Evolutionary conservation across 2,113 vertebrate species (phyloP).

Genomic region (Platichthys stellatus): DNA sequence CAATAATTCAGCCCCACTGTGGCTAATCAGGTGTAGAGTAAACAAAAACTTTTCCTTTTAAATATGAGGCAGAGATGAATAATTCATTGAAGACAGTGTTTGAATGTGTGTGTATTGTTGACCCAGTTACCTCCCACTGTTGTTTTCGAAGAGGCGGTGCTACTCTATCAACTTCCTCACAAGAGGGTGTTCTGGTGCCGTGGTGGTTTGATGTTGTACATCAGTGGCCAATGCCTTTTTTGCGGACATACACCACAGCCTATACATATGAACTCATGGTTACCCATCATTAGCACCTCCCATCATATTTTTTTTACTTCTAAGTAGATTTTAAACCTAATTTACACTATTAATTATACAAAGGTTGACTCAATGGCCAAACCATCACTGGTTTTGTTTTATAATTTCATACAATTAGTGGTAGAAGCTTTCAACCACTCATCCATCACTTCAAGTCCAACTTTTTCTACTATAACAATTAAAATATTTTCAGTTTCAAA

Average conservation of each 20-base stretch:
- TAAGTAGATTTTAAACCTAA: background rate
- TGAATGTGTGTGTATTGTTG: constrained; percentile 37
- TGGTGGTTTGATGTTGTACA: constrained; percentile 7
- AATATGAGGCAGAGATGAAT: constrained; percentile 56
- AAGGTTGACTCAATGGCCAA: too few relatives aligned
- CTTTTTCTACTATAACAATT: too few relatives aligned
- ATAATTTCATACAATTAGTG: too few relatives aligned
- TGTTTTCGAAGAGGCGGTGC: constrained; percentile 45
- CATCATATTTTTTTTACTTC: background rate
- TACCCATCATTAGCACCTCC: background rate
- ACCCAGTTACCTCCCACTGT: constrained; percentile 63
- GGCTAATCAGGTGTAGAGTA: constrained; percentile 67
- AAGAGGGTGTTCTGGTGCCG: background rate
- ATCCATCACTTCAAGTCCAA: too few relatives aligned
- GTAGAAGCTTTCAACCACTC: too few relatives aligned
- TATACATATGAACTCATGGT: background rate
- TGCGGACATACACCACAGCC: background rate
- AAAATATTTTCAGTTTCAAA: too few relatives aligned
- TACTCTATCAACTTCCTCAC: background rate
- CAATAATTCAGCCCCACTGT: constrained; percentile 35
- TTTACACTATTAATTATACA: background rate
- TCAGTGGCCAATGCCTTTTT: background rate
- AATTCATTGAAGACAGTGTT: constrained; percentile 63
- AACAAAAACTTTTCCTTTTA: constrained; percentile 64
- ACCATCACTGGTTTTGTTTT: too few relatives aligned